These are phyloP conservation scores for Diaphora mendica DNA, from an alignment of 2,888 invertebrate species.

Conservation along the genomic window DNA sequence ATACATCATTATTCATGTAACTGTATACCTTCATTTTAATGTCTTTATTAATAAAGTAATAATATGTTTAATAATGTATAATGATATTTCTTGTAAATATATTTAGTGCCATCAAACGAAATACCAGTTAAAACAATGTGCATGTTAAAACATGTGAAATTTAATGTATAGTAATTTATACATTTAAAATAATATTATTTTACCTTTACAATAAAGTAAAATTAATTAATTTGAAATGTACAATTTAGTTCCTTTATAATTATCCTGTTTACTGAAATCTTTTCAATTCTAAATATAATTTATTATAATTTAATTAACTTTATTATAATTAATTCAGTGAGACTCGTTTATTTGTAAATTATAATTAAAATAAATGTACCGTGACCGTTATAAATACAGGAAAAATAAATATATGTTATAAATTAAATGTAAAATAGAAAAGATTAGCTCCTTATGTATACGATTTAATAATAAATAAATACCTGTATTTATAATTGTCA, in stretches of 20 bases:
- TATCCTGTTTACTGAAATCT: background rate
- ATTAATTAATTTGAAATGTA: background rate
- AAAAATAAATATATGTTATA: constrained; percentile 15
- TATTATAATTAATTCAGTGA: constrained; percentile 22
- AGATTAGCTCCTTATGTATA: constrained; percentile 34
- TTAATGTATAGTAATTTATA: background rate
- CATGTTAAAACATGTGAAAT: no score
- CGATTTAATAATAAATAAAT: constrained; percentile 23
- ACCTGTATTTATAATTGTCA: constrained; percentile 30
- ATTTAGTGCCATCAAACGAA: constrained; percentile 10
- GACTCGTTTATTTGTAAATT: constrained; percentile 2
- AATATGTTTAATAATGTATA: constrained; percentile 1
- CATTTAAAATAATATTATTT: background rate
- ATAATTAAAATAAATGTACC: constrained; percentile 17
- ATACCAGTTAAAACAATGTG: background rate
- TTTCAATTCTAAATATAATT: constrained; percentile 10
- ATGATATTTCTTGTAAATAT: constrained; percentile 15
- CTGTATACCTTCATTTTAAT: background rate
- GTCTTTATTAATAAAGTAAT: background rate
- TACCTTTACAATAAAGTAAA: background rate
- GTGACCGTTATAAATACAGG: constrained; percentile 35
- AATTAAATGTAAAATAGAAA: constrained; percentile 18
- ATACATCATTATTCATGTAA: background rate
- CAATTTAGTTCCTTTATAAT: background rate
- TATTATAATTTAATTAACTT: constrained; percentile 22